Evolutionary conservation across 2,113 vertebrate species (phyloP).

Genomic region (Barnardius zonarius): DNA sequence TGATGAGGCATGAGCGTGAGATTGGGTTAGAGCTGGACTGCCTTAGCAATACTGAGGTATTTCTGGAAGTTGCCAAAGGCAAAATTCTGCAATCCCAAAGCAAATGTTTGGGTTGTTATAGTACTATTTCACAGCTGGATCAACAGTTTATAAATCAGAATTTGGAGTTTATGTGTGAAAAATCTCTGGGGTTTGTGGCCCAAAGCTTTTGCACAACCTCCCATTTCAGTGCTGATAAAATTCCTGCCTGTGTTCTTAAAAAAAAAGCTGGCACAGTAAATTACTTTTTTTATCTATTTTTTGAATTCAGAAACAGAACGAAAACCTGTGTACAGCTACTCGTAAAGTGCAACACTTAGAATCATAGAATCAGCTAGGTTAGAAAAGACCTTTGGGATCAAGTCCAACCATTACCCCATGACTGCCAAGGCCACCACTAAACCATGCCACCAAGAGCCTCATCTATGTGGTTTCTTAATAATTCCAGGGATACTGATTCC

Average conservation of each 20-base stretch:
- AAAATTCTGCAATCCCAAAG: not conserved
- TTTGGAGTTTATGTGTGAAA: not conserved
- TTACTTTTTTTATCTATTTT: not conserved
- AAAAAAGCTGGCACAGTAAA: not conserved
- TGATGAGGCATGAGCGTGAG: accelerated
- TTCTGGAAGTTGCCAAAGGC: not conserved
- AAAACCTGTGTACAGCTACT: not conserved
- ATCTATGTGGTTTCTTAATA: not conserved
- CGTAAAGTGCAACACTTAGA: not conserved
- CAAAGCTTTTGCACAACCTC: not conserved
- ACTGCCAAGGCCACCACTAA: not conserved
- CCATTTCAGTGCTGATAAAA: not conserved
- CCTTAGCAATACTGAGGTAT: not conserved
- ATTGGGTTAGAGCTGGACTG: not conserved
- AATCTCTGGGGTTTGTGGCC: not conserved
- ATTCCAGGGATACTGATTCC: not conserved
- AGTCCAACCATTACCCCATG: not conserved
- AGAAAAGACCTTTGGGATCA: not conserved
- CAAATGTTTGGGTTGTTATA: not conserved
- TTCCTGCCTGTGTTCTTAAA: not conserved
- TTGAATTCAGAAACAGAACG: not conserved
- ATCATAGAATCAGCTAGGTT: not conserved
- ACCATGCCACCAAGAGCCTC: not conserved
- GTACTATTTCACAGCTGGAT: not conserved
- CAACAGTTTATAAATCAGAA: not conserved